These are phyloP conservation scores for Fragum sueziense DNA, from an alignment of 2,888 invertebrate species.

Conservation along the genomic window DNA sequence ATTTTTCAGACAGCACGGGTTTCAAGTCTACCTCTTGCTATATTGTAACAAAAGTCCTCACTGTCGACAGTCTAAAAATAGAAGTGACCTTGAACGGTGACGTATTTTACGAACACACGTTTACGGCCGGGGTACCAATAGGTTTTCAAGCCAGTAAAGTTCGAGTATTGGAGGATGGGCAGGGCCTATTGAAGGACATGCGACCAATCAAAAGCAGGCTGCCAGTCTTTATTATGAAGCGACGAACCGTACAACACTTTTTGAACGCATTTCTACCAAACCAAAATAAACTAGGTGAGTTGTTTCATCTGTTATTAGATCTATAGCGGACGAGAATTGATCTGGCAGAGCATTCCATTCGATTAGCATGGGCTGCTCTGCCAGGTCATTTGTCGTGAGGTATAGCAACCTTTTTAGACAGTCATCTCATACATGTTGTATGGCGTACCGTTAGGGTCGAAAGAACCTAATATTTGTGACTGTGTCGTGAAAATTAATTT, in stretches of 20 bases:
- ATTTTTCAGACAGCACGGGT: slow-evolving; percentile 51
- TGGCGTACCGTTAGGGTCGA: too few species aligned
- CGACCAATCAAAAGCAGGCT: slow-evolving; percentile 27
- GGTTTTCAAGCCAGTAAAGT: slow-evolving; percentile 54
- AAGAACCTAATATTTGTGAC: too few species aligned
- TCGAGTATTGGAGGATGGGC: slow-evolving; percentile 10
- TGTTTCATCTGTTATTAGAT: too few species aligned
- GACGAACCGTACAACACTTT: slow-evolving; percentile 26
- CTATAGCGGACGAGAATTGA: too few species aligned
- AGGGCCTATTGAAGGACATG: slow-evolving; percentile 29
- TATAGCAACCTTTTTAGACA: too few species aligned
- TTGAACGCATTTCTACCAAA: slow-evolving; percentile 56
- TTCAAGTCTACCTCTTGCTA: slow-evolving; percentile 52
- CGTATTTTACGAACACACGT: slow-evolving; percentile 37
- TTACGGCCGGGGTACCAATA: slow-evolving; percentile 40
- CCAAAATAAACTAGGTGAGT: slow-evolving; percentile 57
- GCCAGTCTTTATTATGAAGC: slow-evolving; percentile 16
- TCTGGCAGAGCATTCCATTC: too few species aligned
- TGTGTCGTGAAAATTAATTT: too few species aligned
- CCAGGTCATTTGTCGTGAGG: too few species aligned
- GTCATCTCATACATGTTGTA: too few species aligned
- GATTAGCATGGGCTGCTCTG: too few species aligned
- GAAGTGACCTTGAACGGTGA: slow-evolving; percentile 52
- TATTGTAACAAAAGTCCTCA: slow-evolving; percentile 53
- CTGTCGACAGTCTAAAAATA: slow-evolving; percentile 46